Evolutionary conservation across 2,113 vertebrate genomes (phyloP), one percentile per base, ranked within the genome.

Genomic region (Willisornis vidua): DNA sequence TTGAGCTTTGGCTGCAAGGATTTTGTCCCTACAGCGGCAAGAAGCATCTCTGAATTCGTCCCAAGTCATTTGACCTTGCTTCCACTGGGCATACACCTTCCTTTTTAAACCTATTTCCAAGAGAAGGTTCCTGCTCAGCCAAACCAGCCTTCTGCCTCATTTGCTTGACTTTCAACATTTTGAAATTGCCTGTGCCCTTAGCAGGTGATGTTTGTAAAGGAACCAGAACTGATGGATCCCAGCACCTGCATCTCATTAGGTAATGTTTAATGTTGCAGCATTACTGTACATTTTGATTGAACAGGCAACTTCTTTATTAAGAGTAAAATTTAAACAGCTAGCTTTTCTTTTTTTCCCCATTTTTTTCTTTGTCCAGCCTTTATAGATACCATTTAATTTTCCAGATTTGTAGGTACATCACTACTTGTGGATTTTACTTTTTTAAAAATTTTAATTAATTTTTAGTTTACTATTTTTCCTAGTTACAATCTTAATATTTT

Each of bases 331-430:
- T 20, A 54, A 91, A 28, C 22, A 37, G 6, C 14, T 82, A 4
- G 9, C 31, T 57, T 14, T 14, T 41, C 41, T 75, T 75, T 37
- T 1, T 0, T 9, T 7, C 7, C 15, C 7, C 2, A 2, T 49
- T 93, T 52, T 71, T 14, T 77, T 61, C 37, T 70, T 3, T 58
- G 18, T 26, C 24, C 78, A 39, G 5, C 70, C 33, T 61, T 52
- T 62, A 37, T 18, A 79, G 24, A 55, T 49, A 37, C 2, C 1
- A 28, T n/a, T 75, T 26, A 10, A 22, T 75, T 88, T 84, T 87
- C 31, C 55, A 49, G 5, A 74, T 62, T 45, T 62, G 3, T 49
- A 62, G 10, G 9, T 55, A 23, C 14, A 2, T 82, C 70, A 31
- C 9, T 79, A 49, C 72, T 54, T 62, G 4, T 67, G 45, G 6